Evolutionary conservation across 2,888 invertebrate species (phyloP).

Genomic region (Andricus quercusramuli): DNA sequence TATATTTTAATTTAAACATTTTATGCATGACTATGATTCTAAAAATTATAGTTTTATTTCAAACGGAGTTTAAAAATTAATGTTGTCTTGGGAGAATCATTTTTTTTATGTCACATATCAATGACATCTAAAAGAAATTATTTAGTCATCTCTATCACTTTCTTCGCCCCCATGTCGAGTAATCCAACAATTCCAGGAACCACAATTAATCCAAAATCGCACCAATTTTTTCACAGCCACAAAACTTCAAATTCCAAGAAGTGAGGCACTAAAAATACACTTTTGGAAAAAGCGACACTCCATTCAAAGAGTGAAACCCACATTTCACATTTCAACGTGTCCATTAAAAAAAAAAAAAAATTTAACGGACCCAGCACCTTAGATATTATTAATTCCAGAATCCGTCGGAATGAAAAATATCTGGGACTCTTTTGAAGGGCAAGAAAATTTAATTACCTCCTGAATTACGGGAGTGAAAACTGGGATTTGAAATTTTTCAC

Average conservation of each 20-base stretch:
- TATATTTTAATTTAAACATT: no score
- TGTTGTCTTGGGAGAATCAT: neutral
- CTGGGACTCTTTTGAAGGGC: neutral
- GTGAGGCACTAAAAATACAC: neutral
- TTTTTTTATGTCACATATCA: neutral
- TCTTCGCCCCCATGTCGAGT: neutral
- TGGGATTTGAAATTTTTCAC: conserved; percentile 54
- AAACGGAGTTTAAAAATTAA: neutral
- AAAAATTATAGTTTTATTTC: neutral
- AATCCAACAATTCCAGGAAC: neutral
- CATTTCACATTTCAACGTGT: neutral
- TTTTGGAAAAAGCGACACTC: neutral
- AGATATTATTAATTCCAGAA: neutral
- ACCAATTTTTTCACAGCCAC: neutral
- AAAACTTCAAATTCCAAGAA: neutral
- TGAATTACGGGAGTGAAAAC: neutral
- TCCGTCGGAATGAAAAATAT: neutral
- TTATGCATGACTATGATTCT: neutral
- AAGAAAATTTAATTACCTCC: neutral
- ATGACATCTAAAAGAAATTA: neutral
- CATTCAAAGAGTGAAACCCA: neutral
- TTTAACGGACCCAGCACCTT: neutral
- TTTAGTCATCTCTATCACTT: neutral
- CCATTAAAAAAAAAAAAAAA: no score
- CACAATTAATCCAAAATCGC: neutral